Evolutionary conservation across 1,140 invertebrate species (phyloP), one percentile per base, ranked within the genome.

Genomic region (Papilio glaucus): DNA sequence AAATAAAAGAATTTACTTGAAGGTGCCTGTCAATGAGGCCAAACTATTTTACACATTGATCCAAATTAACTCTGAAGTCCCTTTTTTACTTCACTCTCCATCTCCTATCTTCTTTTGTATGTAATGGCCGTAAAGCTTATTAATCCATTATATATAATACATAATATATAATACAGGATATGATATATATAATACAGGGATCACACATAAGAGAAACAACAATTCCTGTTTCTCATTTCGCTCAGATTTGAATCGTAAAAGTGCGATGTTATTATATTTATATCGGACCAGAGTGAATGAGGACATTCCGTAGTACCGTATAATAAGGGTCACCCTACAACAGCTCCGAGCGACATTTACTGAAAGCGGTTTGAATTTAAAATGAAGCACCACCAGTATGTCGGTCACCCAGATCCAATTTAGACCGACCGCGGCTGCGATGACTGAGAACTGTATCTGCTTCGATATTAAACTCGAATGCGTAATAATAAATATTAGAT

Each of bases 311-410:
- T 0, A 10, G 21, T 57, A 26, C 24, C 2, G 49, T 57, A 57
- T 26, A 57, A 57, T 57, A 57, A 57, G 49, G 49, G 49, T 57
- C 49, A 12, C 18, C 10, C 62, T 21, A 65, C 37, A 60, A 60
- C 39, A 15, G 37, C 12, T 39, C 18, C 62, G 15, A 37, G 62
- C 62, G 62, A 39, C 62, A 38, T 65, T 62, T 39, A 65, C 62
- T 65, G 62, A 65, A 21, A 65, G 26, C 26, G 33, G 37, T 33
- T 65, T 65, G 62, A 65, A 65, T 65, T 65, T 65, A 65, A 65
- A 65, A 65, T 39, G 29, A 39, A 38, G 62, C 62, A 65, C n/a
- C 61, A 8, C 33, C 13, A 1, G 60, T 33, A 63, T 63, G 61
- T 63, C 61, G 61, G 61, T 63, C 61, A 63, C 61, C 61, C 33